Conservation (phyloP, 2,888 invertebrate genomes). For the Tachystola acroxantha region DNA sequence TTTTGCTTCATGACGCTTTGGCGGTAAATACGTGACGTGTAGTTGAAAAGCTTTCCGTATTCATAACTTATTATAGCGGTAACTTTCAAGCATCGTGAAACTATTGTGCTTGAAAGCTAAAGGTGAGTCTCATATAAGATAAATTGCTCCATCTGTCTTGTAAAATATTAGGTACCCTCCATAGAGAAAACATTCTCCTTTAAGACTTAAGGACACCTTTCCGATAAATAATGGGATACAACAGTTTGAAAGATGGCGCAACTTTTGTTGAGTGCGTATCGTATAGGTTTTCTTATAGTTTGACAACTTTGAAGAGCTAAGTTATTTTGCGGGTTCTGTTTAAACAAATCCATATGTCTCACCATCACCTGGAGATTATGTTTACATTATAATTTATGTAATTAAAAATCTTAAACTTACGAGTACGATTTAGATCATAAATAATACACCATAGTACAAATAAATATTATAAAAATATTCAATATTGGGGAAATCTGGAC, state of each 20-base stretch:
- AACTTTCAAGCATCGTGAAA: too few species aligned
- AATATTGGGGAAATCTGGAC: background rate
- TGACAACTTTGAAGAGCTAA: background rate
- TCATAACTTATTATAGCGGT: background rate
- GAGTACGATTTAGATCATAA: too few species aligned
- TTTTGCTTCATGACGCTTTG: conserved; percentile 4
- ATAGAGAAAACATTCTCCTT: background rate
- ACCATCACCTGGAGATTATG: too few species aligned
- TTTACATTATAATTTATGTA: too few species aligned
- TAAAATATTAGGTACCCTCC: background rate
- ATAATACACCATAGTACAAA: too few species aligned
- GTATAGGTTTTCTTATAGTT: background rate
- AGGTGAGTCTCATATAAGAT: background rate
- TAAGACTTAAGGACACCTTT: background rate
- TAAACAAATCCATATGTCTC: too few species aligned
- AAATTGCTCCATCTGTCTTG: background rate
- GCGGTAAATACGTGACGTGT: background rate
- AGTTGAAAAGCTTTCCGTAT: too few species aligned
- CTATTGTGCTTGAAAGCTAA: too few species aligned
- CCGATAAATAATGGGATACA: background rate
- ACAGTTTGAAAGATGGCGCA: background rate
- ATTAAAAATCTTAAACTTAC: too few species aligned
- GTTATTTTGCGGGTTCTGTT: background rate
- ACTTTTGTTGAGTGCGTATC: background rate
- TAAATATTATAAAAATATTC: too few species aligned